Evolutionary conservation across 2,113 vertebrate genomes (phyloP), one percentile per base, ranked within the genome.

Genomic region (Malurus elegans): DNA sequence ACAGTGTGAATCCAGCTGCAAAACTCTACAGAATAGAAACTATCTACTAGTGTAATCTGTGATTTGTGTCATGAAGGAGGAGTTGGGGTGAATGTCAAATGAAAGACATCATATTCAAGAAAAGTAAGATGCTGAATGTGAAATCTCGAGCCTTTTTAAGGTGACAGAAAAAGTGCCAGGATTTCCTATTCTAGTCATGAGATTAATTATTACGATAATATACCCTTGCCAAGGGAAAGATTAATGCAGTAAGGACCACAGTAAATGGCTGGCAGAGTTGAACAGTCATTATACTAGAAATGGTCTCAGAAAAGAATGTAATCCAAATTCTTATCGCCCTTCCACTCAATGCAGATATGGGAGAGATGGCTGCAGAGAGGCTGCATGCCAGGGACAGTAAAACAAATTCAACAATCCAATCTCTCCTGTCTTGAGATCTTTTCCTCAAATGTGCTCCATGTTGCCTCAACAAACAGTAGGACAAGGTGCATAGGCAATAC

Each of bases 161-260:
- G 75, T 73, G 58, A 83, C 47, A 84, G 65, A 73, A 93, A 29
- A 96, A 56, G 31, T 60, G 78, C 51, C 60, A 84, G 65, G 47
- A 71, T 89, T 91, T 91, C 60, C 61, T 90, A 50, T 79, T 76
- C 79, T 86, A 92, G 64, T 58, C 9, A 48, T 36, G 87, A 91
- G 65, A 88, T 70, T 74, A 93, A 78, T 4, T 5, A 76, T 58
- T 76, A 73, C 61, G 25, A 66, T 80, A 78, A 92, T 74, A 91
- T 8, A 65, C 34, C 51, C 67, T 86, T 75, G 60, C 42, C 79
- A 88, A 86, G 64, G 29, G 53, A 93, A 79, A 95, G 71, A 88
- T 91, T 80, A 91, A 95, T 92, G 85, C 31, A 71, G n/a, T 58
- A 78, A 92, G 54, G 75, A 83, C 75, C 51, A 78, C 79, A 62